Base-by-base conservation (phyloP, 2,113 vertebrate genomes). In the Bujurquina vittata region DNA sequence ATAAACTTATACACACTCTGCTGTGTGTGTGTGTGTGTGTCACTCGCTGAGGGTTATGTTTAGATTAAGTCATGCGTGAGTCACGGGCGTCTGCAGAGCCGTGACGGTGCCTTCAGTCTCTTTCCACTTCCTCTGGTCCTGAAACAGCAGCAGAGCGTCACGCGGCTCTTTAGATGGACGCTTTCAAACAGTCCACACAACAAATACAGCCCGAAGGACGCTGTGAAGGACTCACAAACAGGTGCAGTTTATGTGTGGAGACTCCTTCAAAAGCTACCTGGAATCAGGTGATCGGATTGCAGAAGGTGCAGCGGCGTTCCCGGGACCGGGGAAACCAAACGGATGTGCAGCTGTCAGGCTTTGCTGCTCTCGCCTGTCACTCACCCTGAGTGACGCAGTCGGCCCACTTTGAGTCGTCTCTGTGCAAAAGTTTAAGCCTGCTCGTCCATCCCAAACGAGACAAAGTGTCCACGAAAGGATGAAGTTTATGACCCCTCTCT, bases 111-210 rank as follows among this genome's bases (percentile, higher is more conserved):
- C 5, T 49, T 49, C 43, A 46, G 46, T 56, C 35, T 84, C 23
- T 86, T 90, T 92, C 88, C 86, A 87, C 84, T 90, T 92, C 90
- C 90, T 85, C 79, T 77, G 2, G 2, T 77, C 31, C 60, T 52
- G 1, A 83, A 83, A 75, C 56, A 84, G 18, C 52, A 14, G 46
- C 31, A 5, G 46, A 54, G 67, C 29, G 43, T 52, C 65, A 8
- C 17, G 31, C 11, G 43, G 52, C 52, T 52, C 65, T 69, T 69
- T 52, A 0, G 65, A 4, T 69, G 23, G 43, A 20, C 43, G 49
- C 29, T 67, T 52, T 49, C 52, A 69, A 69, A 69, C 52, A 69
- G 63, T 18, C 18, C 0, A 15, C 7, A 4, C 35, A 52, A 20
- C 26, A 46, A 67, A 18, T 8, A 33, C 14, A 67, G 8, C 2